These are phyloP conservation scores for Ciconia boyciana DNA, from an alignment of 2,113 vertebrate genomes.

Conservation along the genomic window DNA sequence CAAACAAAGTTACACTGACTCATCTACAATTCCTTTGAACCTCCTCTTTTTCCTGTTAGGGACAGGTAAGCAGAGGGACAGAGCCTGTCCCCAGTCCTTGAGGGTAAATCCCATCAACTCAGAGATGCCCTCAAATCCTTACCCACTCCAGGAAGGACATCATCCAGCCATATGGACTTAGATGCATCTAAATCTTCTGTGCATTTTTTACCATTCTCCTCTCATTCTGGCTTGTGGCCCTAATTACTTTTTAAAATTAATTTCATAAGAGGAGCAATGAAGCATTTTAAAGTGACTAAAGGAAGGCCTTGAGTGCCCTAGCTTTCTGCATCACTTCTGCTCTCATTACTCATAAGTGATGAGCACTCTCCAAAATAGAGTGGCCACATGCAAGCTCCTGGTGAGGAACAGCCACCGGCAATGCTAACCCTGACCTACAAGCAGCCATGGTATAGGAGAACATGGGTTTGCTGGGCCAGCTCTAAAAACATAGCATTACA, in stretches of 20 bases:
- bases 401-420: neutral
- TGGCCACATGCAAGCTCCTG: neutral
- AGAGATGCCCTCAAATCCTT: neutral
- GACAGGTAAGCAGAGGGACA: neutral
- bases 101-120: neutral
- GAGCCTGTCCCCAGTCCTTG: neutral
- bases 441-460: neutral
- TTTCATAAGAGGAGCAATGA: neutral
- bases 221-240: neutral
- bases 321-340: neutral
- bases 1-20: neutral
- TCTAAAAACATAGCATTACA: neutral
- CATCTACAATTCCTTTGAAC: neutral
- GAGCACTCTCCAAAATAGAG: neutral
- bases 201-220: neutral
- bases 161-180: neutral
- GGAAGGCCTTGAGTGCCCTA: neutral
- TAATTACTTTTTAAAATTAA: neutral
- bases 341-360: neutral
- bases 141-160: neutral
- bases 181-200: neutral
- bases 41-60: neutral
- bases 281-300: neutral
- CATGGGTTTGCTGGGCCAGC: neutral
- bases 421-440: neutral